A percentile compares a stretch with the other conserved stretches of the same genome.
Conservation (phyloP, 2,888 invertebrate species). For the Teleiodes luculella region DNA sequence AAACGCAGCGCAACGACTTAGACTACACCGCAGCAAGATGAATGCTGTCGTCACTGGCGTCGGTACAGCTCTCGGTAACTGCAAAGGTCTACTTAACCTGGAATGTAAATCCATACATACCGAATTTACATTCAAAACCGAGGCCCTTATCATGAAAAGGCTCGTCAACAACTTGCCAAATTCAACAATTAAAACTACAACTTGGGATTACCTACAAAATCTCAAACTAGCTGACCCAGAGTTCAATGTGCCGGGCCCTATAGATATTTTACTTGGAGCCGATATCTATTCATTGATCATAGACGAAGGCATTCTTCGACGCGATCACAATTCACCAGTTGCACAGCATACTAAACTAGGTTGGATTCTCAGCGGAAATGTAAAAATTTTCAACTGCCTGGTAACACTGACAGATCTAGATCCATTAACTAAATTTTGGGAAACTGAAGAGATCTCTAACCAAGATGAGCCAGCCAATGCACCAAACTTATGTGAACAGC, state of each 20-base stretch:
- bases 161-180: slow-evolving; percentile 19
- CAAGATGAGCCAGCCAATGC: background rate
- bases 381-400: slow-evolving; percentile 12
- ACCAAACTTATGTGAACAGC: background rate
- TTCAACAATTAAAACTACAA: slow-evolving; percentile 10
- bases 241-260: background rate
- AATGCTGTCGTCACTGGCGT: background rate
- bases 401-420: slow-evolving; percentile 4
- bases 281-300: background rate
- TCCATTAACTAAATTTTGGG: slow-evolving; percentile 7
- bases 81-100: background rate
- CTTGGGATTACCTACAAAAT: slow-evolving; percentile 9
- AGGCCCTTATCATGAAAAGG: slow-evolving; percentile 15
- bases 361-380: slow-evolving; percentile 16
- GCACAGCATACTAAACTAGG: slow-evolving; percentile 18
- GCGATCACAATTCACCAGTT: background rate
- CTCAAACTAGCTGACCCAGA: slow-evolving; percentile 11
- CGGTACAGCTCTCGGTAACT: background rate
- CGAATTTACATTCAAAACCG: slow-evolving; percentile 10
- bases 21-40: background rate
- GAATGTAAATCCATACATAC: slow-evolving; percentile 12
- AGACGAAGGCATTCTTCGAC: background rate
- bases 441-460: background rate
- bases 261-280: slow-evolving; percentile 9
- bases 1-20: background rate